phyloP scores from a whole-genome alignment of 2,888 invertebrate genomes.

The Spialia ferax region DNA sequence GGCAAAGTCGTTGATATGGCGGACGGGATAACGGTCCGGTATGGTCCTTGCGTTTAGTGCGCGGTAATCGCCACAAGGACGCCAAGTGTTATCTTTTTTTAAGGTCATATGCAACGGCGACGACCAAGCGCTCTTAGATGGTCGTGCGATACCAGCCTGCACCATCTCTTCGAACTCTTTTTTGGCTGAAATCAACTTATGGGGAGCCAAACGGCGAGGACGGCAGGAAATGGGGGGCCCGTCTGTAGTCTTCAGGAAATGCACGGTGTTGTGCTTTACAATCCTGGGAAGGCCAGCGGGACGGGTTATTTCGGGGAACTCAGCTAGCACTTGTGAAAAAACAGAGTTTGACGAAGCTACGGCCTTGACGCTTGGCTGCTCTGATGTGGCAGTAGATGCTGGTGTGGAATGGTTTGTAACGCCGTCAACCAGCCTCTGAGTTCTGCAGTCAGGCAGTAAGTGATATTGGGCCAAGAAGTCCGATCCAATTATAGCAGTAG shows the following conservation, averaged over 20 bases:
- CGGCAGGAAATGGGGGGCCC: constrained; percentile 23
- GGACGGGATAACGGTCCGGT: constrained; percentile 11
- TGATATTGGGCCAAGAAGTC: constrained; percentile 41
- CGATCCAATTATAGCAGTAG: constrained; percentile 41
- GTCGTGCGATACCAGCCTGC: constrained; percentile 9
- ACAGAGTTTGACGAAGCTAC: not conserved
- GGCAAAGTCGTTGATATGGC: no score
- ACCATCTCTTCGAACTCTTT: constrained; percentile 25
- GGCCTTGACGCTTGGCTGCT: constrained; percentile 19
- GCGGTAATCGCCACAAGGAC: constrained; percentile 21
- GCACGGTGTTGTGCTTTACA: constrained; percentile 17
- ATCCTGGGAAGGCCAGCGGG: not conserved
- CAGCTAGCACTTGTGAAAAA: constrained; percentile 5
- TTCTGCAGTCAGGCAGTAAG: constrained; percentile 40
- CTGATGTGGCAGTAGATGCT: constrained; percentile 13
- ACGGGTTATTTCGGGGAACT: constrained; percentile 16
- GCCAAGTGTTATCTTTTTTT: constrained; percentile 17
- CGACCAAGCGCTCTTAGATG: constrained; percentile 22
- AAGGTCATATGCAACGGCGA: constrained; percentile 9
- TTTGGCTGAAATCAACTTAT: constrained; percentile 14
- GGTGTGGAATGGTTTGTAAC: constrained; percentile 19
- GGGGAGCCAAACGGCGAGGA: constrained; percentile 15
- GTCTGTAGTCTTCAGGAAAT: constrained; percentile 12
- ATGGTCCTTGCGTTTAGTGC: constrained; percentile 15
- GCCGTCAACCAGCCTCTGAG: constrained; percentile 30